phyloP scores from a whole-genome alignment of 2,888 invertebrate species.

The Ophion ventricosus region DNA sequence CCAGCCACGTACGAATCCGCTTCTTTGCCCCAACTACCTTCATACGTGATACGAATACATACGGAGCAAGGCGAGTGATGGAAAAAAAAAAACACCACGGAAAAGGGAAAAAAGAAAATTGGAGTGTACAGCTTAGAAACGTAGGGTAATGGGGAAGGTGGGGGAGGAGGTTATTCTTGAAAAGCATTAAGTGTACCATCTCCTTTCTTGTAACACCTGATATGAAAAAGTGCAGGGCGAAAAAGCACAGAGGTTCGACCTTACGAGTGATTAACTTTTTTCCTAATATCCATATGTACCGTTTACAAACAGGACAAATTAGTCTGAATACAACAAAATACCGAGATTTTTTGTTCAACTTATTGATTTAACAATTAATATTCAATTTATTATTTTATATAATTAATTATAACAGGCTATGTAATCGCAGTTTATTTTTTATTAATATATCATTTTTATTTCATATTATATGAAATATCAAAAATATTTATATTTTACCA shows the following conservation, averaged over 20 bases:
- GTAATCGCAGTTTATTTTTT: too few relatives aligned
- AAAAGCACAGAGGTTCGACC: slow-evolving; percentile 47
- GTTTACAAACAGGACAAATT: slow-evolving; percentile 14
- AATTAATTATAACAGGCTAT: too few relatives aligned
- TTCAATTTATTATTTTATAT: too few relatives aligned
- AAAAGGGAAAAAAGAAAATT: slow-evolving; percentile 11
- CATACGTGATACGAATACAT: slow-evolving; percentile 76
- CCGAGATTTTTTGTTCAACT: too few relatives aligned
- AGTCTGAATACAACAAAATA: too few relatives aligned
- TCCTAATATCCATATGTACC: slow-evolving; percentile 24
- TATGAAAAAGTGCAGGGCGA: background rate
- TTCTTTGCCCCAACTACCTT: slow-evolving; percentile 44
- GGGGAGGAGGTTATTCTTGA: slow-evolving; percentile 27
- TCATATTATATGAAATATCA: too few relatives aligned
- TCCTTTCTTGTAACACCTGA: slow-evolving; percentile 22
- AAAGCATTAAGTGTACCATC: slow-evolving; percentile 29
- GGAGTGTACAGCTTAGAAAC: slow-evolving; percentile 14
- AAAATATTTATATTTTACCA: too few relatives aligned
- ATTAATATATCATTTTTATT: too few relatives aligned
- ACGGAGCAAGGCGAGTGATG: slow-evolving; percentile 48
- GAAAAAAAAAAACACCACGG: slow-evolving; percentile 58
- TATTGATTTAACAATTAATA: too few relatives aligned
- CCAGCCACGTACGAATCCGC: slow-evolving; percentile 63
- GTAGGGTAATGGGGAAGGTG: background rate
- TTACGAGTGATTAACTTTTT: slow-evolving; percentile 40